Evolutionary conservation across 2,888 invertebrate species (phyloP).

Genomic region (Auanema sp.): DNA sequence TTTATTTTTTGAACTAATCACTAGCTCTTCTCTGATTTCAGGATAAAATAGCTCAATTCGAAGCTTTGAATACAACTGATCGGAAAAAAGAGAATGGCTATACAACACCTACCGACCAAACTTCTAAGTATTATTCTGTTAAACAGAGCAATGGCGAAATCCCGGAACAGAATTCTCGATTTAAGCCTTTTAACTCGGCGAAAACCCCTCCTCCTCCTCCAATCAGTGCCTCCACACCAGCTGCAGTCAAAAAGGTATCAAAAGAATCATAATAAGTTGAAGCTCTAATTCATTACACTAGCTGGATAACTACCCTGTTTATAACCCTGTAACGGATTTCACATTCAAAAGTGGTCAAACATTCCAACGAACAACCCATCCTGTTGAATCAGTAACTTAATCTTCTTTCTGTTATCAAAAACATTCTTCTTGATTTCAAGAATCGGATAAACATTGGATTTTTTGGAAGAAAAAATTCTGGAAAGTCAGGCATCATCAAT

Average conservation of each 20-base stretch:
- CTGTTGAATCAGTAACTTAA: conserved; percentile 37
- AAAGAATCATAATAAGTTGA: conserved; percentile 5
- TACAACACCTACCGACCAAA: conserved; percentile 1
- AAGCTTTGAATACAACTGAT: conserved; percentile 36
- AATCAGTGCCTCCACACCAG: conserved; percentile 1
- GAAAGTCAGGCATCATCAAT: conserved; percentile 46
- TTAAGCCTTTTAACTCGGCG: conserved; percentile 14
- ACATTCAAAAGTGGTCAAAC: conserved; percentile 34
- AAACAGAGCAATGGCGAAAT: conserved; percentile 8
- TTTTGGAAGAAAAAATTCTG: conserved; percentile 40
- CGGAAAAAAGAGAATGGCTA: conserved; percentile 6
- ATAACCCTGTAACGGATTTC: conserved; percentile 41
- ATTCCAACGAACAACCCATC: conserved; percentile 38
- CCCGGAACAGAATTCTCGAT: neutral
- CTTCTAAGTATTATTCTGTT: conserved; percentile 1
- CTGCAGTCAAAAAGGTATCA: neutral
- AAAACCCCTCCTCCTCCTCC: conserved; percentile 7
- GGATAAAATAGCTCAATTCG: conserved; percentile 38
- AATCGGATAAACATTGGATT: conserved; percentile 43
- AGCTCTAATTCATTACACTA: no score
- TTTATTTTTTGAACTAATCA: neutral
- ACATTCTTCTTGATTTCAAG: conserved; percentile 17
- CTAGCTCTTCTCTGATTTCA: conserved; percentile 3
- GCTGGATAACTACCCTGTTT: conserved; percentile 38
- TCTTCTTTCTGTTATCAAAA: no score